phyloP scores from a whole-genome alignment of 1,140 invertebrate species.

The Carposina sasakii region DNA sequence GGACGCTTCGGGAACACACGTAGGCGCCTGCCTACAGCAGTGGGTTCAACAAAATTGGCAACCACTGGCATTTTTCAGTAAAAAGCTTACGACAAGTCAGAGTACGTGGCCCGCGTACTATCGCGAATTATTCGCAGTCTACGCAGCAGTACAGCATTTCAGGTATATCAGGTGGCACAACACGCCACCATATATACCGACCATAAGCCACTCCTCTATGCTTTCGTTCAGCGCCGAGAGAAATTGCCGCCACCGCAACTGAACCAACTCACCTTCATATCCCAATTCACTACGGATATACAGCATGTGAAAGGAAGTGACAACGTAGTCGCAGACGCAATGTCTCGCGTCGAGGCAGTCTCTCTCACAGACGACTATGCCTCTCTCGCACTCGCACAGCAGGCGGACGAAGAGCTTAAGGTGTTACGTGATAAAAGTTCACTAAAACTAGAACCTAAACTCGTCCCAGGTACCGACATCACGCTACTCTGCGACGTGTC shows the following conservation, averaged over 20 bases:
- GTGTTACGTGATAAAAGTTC: neutral
- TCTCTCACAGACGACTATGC: neutral
- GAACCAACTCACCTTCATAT: neutral
- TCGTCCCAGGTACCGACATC: neutral
- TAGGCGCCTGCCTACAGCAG: slow-evolving; percentile 49
- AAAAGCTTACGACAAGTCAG: slow-evolving; percentile 37
- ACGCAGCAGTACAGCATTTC: too few species aligned
- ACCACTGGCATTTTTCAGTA: slow-evolving; percentile 47
- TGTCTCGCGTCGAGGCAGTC: too few species aligned
- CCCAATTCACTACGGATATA: neutral
- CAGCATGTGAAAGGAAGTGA: too few species aligned
- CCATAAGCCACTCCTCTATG: too few species aligned
- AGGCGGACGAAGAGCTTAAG: neutral
- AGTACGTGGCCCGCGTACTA: too few species aligned
- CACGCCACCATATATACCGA: too few species aligned
- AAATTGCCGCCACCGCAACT: too few species aligned
- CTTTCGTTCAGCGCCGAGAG: too few species aligned
- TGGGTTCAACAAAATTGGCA: slow-evolving; percentile 2
- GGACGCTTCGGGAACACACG: slow-evolving; percentile 7
- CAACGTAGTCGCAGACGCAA: too few species aligned
- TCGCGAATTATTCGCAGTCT: too few species aligned
- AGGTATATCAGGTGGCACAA: too few species aligned
- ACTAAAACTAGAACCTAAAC: neutral
- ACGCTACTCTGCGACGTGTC: neutral
- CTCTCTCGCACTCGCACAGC: neutral